Evolutionary conservation across 2,888 invertebrate genomes (phyloP).

Genomic region (Aelia acuminata): DNA sequence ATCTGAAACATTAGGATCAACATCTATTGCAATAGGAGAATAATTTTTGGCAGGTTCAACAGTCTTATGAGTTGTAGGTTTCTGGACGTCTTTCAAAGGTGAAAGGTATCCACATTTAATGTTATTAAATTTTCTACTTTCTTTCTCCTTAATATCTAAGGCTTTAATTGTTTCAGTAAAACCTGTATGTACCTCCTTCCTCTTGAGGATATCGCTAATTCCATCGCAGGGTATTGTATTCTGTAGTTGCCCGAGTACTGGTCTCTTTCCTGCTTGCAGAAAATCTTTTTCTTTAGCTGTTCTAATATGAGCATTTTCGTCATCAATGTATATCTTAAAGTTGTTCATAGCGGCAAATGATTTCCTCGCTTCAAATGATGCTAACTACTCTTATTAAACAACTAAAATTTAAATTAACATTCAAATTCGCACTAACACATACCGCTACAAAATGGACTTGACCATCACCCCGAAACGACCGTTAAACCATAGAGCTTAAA

Average conservation of each 20-base stretch:
- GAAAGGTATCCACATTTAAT: slow-evolving; percentile 18
- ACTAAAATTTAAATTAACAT: slow-evolving; percentile 5
- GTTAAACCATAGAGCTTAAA: slow-evolving; percentile 40
- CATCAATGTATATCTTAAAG: slow-evolving; percentile 55
- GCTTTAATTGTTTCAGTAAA: slow-evolving; percentile 55
- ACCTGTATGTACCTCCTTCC: slow-evolving; percentile 30
- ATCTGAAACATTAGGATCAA: slow-evolving; percentile 65
- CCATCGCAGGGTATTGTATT: slow-evolving; percentile 40
- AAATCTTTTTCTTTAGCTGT: not conserved
- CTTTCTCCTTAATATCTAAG: slow-evolving; percentile 52
- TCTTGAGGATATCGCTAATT: slow-evolving; percentile 10
- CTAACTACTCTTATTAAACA: slow-evolving; percentile 26
- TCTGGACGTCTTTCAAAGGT: slow-evolving; percentile 45
- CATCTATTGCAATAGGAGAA: slow-evolving; percentile 75
- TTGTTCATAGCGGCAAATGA: slow-evolving; percentile 43
- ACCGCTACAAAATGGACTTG: slow-evolving; percentile 43
- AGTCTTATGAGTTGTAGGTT: slow-evolving; percentile 32
- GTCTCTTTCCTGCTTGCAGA: slow-evolving; percentile 7
- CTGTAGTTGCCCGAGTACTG: slow-evolving; percentile 50
- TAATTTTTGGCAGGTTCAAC: slow-evolving; percentile 69
- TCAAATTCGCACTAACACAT: slow-evolving; percentile 9
- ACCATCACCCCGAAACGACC: slow-evolving; percentile 45
- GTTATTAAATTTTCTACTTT: slow-evolving; percentile 43
- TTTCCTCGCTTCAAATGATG: not conserved
- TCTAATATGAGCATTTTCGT: not conserved